Conservation (phyloP, 1,140 invertebrate genomes). For the Oryctes rhinoceros region DNA sequence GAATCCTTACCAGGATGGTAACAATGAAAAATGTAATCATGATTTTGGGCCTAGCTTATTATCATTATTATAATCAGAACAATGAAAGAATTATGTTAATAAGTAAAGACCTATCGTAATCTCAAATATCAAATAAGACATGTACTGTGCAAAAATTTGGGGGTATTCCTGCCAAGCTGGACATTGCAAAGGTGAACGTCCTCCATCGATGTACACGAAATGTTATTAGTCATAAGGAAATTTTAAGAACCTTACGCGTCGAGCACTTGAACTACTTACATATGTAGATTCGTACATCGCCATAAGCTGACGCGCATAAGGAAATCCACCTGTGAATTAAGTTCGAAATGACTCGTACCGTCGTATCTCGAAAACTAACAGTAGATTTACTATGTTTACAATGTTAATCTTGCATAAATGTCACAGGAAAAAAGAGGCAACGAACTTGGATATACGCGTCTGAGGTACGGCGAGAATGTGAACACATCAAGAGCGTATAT, state of each 20-base stretch:
- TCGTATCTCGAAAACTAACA: conserved; percentile 25
- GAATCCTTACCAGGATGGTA: no score
- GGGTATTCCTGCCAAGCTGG: no score
- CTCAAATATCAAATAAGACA: neutral
- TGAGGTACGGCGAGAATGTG: neutral
- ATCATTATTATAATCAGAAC: no score
- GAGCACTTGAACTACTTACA: conserved; percentile 26
- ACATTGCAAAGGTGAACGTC: neutral
- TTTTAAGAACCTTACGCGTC: conserved; percentile 9
- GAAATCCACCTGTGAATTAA: conserved; percentile 17
- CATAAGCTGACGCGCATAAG: neutral
- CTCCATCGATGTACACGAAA: neutral
- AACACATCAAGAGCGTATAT: neutral
- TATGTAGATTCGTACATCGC: neutral
- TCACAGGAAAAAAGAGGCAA: neutral
- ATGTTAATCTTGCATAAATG: conserved; percentile 27
- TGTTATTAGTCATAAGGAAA: conserved; percentile 22
- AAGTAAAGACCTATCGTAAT: no score
- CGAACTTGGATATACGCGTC: neutral
- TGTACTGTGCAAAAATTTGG: neutral
- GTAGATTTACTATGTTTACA: conserved; percentile 31
- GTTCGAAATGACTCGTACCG: neutral
- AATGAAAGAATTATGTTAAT: no score
- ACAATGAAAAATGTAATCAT: no score
- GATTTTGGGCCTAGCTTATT: no score